phyloP scores from a whole-genome alignment of 2,113 vertebrate species.

The Acanthochromis polyacanthus region DNA sequence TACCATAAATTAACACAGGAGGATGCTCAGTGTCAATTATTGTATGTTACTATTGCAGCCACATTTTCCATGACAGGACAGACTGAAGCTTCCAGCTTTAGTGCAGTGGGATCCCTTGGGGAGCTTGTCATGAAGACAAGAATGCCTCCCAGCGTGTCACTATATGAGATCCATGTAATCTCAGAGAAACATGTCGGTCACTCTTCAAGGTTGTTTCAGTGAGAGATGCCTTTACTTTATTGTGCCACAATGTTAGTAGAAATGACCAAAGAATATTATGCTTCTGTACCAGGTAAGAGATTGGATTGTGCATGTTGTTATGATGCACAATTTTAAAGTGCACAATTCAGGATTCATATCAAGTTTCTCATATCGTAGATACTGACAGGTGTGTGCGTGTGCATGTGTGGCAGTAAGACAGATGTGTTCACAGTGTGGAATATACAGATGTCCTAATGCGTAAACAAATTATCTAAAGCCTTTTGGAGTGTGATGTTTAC shows the following conservation, averaged over 20 bases:
- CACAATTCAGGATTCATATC: not conserved
- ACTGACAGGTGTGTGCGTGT: slow-evolving; percentile 12
- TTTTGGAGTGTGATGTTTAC: slow-evolving; percentile 6
- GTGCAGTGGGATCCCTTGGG: slow-evolving; percentile 22
- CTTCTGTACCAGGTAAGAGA: not conserved
- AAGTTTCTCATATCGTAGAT: not conserved
- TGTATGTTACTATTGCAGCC: slow-evolving; percentile 16
- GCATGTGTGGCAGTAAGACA: slow-evolving; percentile 4
- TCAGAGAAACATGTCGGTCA: slow-evolving; percentile 48
- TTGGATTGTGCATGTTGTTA: not conserved
- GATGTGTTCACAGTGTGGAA: not conserved
- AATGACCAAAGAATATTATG: not conserved
- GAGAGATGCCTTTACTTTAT: slow-evolving; percentile 26
- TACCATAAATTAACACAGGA: not conserved
- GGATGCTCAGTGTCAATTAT: slow-evolving; percentile 2
- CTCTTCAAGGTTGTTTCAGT: slow-evolving; percentile 61
- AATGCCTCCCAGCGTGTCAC: slow-evolving; percentile 32
- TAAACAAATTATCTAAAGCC: slow-evolving; percentile 6
- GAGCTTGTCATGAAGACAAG: slow-evolving; percentile 52
- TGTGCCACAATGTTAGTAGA: slow-evolving; percentile 20
- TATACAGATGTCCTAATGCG: not conserved
- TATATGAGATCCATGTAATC: slow-evolving; percentile 54
- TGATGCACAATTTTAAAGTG: slow-evolving; percentile 18
- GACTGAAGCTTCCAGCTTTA: slow-evolving; percentile 34
- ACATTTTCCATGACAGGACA: slow-evolving; percentile 26